Conservation (phyloP, 2,113 vertebrate genomes). For the Crotalus tigris region DNA sequence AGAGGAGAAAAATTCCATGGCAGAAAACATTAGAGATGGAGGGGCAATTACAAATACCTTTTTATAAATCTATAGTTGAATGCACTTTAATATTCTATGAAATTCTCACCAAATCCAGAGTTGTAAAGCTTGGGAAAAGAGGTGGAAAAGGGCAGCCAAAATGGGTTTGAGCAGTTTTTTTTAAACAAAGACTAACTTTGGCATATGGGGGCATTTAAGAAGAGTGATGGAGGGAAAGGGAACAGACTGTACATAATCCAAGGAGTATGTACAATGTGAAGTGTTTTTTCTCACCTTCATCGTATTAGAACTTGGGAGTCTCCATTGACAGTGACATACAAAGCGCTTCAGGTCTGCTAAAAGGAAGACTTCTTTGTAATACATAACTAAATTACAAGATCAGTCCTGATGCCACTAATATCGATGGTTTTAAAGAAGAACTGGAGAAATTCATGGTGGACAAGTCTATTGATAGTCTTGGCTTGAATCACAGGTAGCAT, state of each 20-base stretch:
- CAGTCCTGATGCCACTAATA: not conserved
- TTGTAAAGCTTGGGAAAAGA: not conserved
- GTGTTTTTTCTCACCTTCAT: not conserved
- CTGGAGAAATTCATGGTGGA: not conserved
- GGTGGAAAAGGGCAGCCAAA: not conserved
- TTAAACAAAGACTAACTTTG: not conserved
- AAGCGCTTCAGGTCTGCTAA: not conserved
- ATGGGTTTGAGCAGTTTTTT: not conserved
- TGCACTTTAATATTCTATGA: not conserved
- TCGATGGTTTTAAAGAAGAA: not conserved
- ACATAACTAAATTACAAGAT: not conserved
- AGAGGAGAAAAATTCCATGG: not conserved
- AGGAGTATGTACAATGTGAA: not conserved
- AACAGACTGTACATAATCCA: not conserved
- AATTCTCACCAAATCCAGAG: not conserved
- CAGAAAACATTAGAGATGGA: not conserved
- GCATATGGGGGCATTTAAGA: not conserved
- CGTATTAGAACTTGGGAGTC: not conserved
- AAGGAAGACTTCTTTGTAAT: not conserved
- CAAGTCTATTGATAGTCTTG: not conserved
- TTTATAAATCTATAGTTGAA: not conserved
- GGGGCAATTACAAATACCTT: not conserved
- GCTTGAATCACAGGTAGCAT: not conserved
- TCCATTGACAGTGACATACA: not conserved
- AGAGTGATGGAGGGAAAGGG: not conserved